Conservation (phyloP, 2,113 vertebrate genomes). For the Amphiprion ocellaris region DNA sequence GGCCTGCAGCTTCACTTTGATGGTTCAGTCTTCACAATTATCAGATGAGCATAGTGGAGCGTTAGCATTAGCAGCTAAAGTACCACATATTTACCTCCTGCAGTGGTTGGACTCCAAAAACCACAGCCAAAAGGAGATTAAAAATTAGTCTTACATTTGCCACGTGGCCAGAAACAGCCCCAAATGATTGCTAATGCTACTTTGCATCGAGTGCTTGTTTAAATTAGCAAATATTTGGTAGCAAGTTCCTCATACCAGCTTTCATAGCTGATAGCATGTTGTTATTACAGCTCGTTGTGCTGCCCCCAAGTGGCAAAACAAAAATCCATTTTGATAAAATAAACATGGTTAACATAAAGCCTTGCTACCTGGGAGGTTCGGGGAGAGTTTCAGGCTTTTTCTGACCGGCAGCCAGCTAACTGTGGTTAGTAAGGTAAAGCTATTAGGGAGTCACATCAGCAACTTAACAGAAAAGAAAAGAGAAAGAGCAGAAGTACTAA, state of each 20-base stretch:
- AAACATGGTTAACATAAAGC: background rate
- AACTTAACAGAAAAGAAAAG: background rate
- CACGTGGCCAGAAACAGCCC: background rate
- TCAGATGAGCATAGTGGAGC: no score
- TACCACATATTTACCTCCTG: no score
- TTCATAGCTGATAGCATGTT: no score
- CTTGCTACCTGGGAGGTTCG: background rate
- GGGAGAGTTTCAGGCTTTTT: background rate
- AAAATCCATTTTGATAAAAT: conserved; percentile 7
- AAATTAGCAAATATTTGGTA: no score
- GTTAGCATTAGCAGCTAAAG: no score
- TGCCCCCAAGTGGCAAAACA: no score
- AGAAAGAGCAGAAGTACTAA: background rate
- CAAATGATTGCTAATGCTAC: background rate
- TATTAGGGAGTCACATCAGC: background rate
- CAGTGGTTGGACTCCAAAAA: no score
- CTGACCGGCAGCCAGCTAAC: background rate
- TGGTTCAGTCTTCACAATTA: no score
- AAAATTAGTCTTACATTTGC: background rate
- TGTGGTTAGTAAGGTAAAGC: background rate
- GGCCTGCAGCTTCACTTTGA: no score
- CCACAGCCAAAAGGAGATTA: no score
- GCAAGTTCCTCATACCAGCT: no score
- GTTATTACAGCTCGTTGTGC: no score
- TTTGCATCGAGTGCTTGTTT: background rate